Evolutionary conservation across 2,797 vertebrate species (phyloP), one percentile per base, ranked within the genome.

Genomic region (Hephaestus fuliginosus): DNA sequence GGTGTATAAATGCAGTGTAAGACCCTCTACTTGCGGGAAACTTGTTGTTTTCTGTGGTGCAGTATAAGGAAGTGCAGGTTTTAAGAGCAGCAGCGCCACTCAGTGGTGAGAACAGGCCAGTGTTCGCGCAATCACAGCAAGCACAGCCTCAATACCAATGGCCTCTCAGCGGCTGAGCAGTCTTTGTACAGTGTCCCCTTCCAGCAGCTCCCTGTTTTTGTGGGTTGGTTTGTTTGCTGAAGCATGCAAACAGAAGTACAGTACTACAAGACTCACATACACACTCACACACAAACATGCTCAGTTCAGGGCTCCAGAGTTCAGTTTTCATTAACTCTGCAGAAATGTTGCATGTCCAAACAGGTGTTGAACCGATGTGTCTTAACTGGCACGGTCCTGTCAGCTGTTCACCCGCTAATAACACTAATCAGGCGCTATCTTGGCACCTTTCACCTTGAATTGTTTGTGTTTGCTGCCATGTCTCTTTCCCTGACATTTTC

Each of bases 311-410:
- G 30, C 62, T 86, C 11, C 25, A 44, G 20, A 56, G 56, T 78
- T 79, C 46, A 52, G 44, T 76, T 88, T 87, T 85, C 41, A 63
- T 74, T 60, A 49, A 66, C 13, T 52, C 17, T 62, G 44, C 52
- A 84, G 80, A 88, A 74, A 84, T 83, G 70, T 3, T 79, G 73
- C 91, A 72, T 81, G 91, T 89, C 68, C 74, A 74, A 90, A 91
- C 91, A 90, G 61, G 86, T 11, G 58, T 46, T 67, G 57, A 67
- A 46, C 43, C 2, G 43, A 83, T 86, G 43, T 64, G 78, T 82
- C 78, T 69, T 20, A 20, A 77, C 78, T 64, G 65, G 67, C 15
- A 28, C 0, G 12, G 61, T 8, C 14, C 7, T n/a, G 49, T 75
- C 68, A 68, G 39, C 56, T 76, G 64, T 22, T 75, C 1, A 36